Base-by-base conservation (phyloP, 2,888 invertebrate species). In the Syrista parreyssii region DNA sequence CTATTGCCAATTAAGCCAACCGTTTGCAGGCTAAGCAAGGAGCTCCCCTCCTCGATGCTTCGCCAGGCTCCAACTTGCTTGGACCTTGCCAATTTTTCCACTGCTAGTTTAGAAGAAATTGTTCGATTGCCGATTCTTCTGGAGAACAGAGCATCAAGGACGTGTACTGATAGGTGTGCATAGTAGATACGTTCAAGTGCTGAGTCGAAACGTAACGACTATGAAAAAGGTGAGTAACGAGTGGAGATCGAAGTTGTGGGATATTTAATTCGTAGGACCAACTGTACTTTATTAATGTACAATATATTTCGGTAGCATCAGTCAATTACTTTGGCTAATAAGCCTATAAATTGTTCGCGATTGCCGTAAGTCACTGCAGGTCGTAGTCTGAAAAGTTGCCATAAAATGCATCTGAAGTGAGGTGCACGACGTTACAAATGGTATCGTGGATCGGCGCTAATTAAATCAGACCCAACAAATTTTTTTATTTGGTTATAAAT, bases 1-100 rank as follows among this genome's bases (percentile, higher is more conserved):
- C 85, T 87, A 88, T 86, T 81, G 88, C 88, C 88, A 89, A 88
- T 89, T 88, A 89, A n/a, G 23, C 6, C 15, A 40, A 6, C 6
- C 40, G 6, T 15, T n/a, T n/a, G n/a, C n/a, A n/a, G n/a, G n/a
- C n/a, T n/a, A n/a, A n/a, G n/a, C n/a, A n/a, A n/a, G n/a, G n/a
- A n/a, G n/a, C n/a, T n/a, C n/a, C n/a, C 33, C 33, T 3, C 33
- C 33, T 3, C 33, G 33, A 33, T 33, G 33, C 33, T 33, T 33
- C 33, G 33, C 33, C 33, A 33, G 3, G 33, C n/a, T n/a, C n/a
- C n/a, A n/a, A n/a, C n/a, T 33, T 33, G 1, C 33, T 3, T 33
- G 33, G 33, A 33, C 33, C 33, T 33, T 3, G 33, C 3, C 33
- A 3, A 33, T 3, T 33, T 33, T 33, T 33, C 33, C 3, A 3